Conservation (phyloP, 1,140 invertebrate genomes). For the Aphis gossypii region DNA sequence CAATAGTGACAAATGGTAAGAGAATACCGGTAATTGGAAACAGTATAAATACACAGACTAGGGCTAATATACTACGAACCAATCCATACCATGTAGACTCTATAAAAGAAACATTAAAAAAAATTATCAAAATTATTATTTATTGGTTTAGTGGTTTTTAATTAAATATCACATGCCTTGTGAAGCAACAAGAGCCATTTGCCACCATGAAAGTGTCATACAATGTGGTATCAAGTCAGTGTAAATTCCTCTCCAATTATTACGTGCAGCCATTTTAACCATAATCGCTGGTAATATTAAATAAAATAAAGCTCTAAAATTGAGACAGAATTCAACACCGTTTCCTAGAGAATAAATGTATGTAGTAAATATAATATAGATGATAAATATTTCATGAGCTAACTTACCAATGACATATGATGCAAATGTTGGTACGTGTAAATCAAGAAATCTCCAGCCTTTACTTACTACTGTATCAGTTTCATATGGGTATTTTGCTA, state of each 20-base stretch:
- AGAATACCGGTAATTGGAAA: slow-evolving; percentile 79
- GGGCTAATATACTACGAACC: slow-evolving; percentile 75
- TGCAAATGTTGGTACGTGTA: slow-evolving; percentile 78
- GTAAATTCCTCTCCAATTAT: slow-evolving; percentile 80
- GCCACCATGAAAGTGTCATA: slow-evolving; percentile 85
- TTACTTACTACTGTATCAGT: slow-evolving; percentile 80
- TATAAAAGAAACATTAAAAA: slow-evolving; percentile 45
- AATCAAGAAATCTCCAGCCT: slow-evolving; percentile 79
- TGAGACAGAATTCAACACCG: slow-evolving; percentile 85
- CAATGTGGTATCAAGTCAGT: slow-evolving; percentile 82
- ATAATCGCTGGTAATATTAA: slow-evolving; percentile 78
- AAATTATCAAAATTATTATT: background rate
- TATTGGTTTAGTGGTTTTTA: background rate
- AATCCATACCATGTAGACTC: slow-evolving; percentile 71
- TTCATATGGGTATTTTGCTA: slow-evolving; percentile 85
- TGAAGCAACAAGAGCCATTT: slow-evolving; percentile 79
- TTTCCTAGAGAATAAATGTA: slow-evolving; percentile 64
- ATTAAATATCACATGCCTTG: slow-evolving; percentile 66
- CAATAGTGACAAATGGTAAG: slow-evolving; percentile 76
- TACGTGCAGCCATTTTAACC: slow-evolving; percentile 74
- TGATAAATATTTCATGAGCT: background rate
- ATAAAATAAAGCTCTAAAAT: slow-evolving; percentile 80
- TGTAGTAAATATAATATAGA: background rate
- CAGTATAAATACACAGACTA: slow-evolving; percentile 79
- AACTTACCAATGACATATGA: slow-evolving; percentile 69